These are phyloP conservation scores for Hassar affinis DNA, from an alignment of 2,113 vertebrate genomes.

Conservation along the genomic window DNA sequence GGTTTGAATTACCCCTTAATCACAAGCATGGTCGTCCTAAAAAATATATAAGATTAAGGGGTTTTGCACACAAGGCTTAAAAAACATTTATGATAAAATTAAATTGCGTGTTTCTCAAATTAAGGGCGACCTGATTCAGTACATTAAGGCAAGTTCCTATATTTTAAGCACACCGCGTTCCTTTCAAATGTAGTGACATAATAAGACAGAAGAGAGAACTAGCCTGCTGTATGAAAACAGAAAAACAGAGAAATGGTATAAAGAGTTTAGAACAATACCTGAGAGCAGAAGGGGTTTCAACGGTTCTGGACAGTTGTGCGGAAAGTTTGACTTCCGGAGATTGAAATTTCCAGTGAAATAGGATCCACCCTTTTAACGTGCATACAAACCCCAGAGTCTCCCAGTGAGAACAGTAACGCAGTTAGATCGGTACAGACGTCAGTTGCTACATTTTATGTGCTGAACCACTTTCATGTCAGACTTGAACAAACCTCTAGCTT, in stretches of 20 bases:
- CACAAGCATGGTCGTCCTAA: too few species aligned
- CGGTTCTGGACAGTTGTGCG: neutral
- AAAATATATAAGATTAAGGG: too few species aligned
- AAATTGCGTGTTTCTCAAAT: too few species aligned
- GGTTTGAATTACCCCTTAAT: too few species aligned
- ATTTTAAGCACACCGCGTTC: too few species aligned
- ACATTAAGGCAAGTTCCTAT: too few species aligned
- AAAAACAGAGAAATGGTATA: neutral
- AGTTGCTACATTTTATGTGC: neutral
- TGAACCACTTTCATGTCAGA: neutral
- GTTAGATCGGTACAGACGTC: neutral
- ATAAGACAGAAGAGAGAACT: neutral
- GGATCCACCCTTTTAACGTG: neutral
- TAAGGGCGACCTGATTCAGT: too few species aligned
- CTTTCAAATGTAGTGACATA: neutral
- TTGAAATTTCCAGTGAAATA: neutral
- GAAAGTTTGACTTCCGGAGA: neutral
- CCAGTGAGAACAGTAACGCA: neutral
- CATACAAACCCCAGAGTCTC: neutral
- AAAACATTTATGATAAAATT: too few species aligned
- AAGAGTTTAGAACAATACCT: neutral
- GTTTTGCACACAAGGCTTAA: too few species aligned
- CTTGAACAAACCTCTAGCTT: neutral
- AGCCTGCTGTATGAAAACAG: neutral
- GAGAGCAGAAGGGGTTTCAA: neutral